Conservation (phyloP, 2,888 invertebrate genomes). For the Chirona hameri region DNA sequence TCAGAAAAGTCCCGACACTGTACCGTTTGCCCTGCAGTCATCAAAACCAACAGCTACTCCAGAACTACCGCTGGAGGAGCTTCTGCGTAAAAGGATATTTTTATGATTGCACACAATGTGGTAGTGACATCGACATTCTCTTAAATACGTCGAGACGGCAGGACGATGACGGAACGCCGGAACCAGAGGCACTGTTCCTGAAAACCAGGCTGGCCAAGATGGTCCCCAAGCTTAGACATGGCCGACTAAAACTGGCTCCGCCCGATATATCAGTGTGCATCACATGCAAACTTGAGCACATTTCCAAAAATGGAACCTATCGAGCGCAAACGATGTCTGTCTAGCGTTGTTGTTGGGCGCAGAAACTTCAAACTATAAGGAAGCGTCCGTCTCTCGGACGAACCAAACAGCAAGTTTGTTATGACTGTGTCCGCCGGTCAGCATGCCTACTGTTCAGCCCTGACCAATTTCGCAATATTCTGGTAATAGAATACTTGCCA, state of each 20-base stretch:
- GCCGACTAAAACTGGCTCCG: too few species aligned
- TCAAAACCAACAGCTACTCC: not conserved
- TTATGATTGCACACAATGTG: not conserved
- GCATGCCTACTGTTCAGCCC: too few species aligned
- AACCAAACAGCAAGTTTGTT: too few species aligned
- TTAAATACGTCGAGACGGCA: not conserved
- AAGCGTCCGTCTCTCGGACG: too few species aligned
- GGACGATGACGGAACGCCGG: not conserved
- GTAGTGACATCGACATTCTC: not conserved
- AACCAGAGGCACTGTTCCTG: not conserved
- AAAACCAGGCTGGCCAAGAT: not conserved
- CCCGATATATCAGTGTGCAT: not conserved
- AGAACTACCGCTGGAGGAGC: not conserved
- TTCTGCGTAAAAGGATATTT: not conserved
- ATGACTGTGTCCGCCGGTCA: too few species aligned
- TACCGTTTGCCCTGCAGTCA: not conserved
- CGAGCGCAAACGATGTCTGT: too few species aligned
- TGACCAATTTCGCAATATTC: too few species aligned
- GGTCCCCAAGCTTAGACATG: not conserved
- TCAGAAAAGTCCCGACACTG: too few species aligned
- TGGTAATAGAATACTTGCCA: too few species aligned
- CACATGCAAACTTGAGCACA: not conserved
- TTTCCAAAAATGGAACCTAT: not conserved
- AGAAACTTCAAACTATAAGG: too few species aligned
- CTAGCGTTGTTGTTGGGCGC: too few species aligned